Base-by-base conservation (phyloP, 1,140 invertebrate species). In the Euwallacea fornicatus region DNA sequence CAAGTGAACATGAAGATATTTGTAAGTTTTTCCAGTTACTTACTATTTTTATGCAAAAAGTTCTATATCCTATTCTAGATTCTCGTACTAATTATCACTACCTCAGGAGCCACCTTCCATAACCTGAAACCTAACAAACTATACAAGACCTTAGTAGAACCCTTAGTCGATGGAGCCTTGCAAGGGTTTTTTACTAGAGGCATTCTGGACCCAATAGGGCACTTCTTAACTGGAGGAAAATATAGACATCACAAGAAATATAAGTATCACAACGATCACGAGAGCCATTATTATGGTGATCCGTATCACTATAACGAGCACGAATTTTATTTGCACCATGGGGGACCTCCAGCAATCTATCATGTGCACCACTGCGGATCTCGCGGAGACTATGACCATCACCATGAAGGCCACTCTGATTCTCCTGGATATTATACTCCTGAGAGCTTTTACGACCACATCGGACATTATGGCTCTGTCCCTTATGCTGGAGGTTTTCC, bases 71-170 rank as follows among this genome's bases (percentile, higher is more conserved):
- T 33, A 33, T 64, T 64, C 13, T 41, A 66, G 63, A 42, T 55
- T 13, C 7, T 54, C 2, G 6, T 66, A 42, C 8, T 55, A 2
- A 6, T 66, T 11, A 42, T 66, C 7, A 54, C 63, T 2, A 13
- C 53, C 8, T 66, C 63, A 7, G n/a, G 47, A 4, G 63, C 63
- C 6, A 66, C 63, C n/a, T 66, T 66, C 41, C 21, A 66, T n/a
- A 54, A 66, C 10, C n/a, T 66, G 7, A 53, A 55, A 55, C 63
- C 63, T 3, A 9, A 66, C 13, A 66, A 66, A 9, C 21, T 66
- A 13, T 66, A 66, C 63, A 66, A 66, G 55, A 33, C 15, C 15
- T n/a, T 66, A 8, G 63, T 66, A 21, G 63, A 53, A 66, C 63
- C 63, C 13, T 41, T 66, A n/a, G 13, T 66, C 4, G 63, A 66